phyloP scores from a whole-genome alignment of 2,888 invertebrate species.

The Leptogaster cylindrica region DNA sequence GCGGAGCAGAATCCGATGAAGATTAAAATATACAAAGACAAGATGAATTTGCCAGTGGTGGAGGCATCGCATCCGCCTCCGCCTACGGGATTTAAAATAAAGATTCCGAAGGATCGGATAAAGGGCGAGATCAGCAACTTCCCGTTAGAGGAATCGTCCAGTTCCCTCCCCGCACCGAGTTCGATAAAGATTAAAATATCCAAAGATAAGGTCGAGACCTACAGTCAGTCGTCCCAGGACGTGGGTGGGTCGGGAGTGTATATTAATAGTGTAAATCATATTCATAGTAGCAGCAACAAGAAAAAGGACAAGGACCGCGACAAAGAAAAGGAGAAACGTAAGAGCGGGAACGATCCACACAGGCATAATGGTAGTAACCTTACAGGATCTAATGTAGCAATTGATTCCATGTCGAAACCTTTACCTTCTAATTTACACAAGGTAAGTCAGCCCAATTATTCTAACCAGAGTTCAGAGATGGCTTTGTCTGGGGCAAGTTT shows the following conservation, averaged over 20 bases:
- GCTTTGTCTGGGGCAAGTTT: too few relatives aligned
- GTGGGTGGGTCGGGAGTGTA: constrained; percentile 44
- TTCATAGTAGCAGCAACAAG: constrained; percentile 54
- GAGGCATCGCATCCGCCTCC: constrained; percentile 53
- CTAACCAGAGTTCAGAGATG: neutral
- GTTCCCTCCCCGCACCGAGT: constrained; percentile 53
- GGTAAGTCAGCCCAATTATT: constrained; percentile 49
- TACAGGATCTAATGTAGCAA: constrained; percentile 29
- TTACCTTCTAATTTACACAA: constrained; percentile 51
- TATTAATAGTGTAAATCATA: constrained; percentile 42
- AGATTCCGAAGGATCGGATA: constrained; percentile 78
- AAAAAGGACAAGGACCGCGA: constrained; percentile 60
- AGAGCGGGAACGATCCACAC: constrained; percentile 54
- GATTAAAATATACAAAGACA: constrained; percentile 69
- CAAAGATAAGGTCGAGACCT: constrained; percentile 72
- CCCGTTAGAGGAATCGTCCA: constrained; percentile 39
- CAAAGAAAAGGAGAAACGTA: constrained; percentile 56
- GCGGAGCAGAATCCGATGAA: constrained; percentile 55
- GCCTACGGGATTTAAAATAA: constrained; percentile 73
- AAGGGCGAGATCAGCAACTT: constrained; percentile 62
- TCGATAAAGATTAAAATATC: constrained; percentile 81
- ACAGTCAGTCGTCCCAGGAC: constrained; percentile 48
- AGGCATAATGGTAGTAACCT: constrained; percentile 54
- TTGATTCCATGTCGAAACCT: constrained; percentile 49
- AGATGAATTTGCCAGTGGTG: constrained; percentile 58